Percentiles rank a stretch among this genome's conserved stretches.
Conservation (phyloP, 2,113 vertebrate species). For the Vireo altiloquus region DNA sequence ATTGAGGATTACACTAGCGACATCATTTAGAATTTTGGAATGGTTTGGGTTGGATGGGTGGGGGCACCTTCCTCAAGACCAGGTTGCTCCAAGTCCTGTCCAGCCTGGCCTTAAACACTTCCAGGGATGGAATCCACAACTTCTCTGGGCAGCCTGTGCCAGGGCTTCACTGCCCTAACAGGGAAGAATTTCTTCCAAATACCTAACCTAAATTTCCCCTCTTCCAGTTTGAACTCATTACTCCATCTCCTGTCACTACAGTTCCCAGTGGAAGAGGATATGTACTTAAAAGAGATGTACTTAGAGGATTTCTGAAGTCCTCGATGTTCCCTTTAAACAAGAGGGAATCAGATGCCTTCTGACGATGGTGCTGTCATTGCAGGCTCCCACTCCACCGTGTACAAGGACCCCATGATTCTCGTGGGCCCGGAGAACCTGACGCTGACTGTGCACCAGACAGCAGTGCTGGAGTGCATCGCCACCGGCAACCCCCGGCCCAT, state of each 20-base stretch:
- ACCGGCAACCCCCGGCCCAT: slow-evolving; percentile 97
- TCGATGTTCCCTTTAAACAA: background rate
- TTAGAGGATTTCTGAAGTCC: background rate
- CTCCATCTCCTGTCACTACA: background rate
- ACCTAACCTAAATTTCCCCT: background rate
- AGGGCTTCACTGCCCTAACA: background rate
- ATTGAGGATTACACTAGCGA: background rate
- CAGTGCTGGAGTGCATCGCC: slow-evolving; percentile 96
- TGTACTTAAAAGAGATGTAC: background rate
- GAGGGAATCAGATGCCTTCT: background rate
- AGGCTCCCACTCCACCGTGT: slow-evolving; percentile 89
- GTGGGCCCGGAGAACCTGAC: slow-evolving; percentile 98
- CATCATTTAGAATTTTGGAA: background rate
- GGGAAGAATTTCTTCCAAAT: background rate
- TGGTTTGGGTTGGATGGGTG: background rate
- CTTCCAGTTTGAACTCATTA: background rate
- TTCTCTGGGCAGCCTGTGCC: background rate
- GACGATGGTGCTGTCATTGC: background rate
- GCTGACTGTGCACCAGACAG: slow-evolving; percentile 96
- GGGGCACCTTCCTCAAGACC: background rate
- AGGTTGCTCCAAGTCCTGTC: background rate
- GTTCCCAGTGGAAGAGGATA: background rate
- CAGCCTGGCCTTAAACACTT: background rate
- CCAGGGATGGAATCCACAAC: background rate
- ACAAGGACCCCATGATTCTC: slow-evolving; percentile 95